Evolutionary conservation across 1,140 invertebrate genomes (phyloP), one percentile per base, ranked within the genome.

Genomic region (Calephelis virginiensis): DNA sequence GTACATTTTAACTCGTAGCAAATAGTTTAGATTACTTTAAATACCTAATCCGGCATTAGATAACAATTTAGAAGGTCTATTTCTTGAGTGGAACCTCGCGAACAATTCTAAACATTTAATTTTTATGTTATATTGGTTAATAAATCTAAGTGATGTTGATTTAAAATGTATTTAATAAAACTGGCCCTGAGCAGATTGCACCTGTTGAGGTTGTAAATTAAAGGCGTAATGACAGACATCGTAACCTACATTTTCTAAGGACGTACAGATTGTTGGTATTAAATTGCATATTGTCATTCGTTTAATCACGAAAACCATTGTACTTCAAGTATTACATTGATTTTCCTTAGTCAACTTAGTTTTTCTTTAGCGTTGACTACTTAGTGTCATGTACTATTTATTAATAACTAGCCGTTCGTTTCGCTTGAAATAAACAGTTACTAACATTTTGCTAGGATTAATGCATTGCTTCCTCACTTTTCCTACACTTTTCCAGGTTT

Each of bases 201-300:
- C 50, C 53, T 59, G 38, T 56, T 69, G 60, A 71, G 67, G 68
- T 65, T 64, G 71, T 74, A 72, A 72, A 75, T 75, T 59, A 69
- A 75, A 75, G 70, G 47, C 67, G 69, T 72, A 70, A 70, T 67
- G 68, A 67, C 69, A 67, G 61, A 65, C 66, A 68, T 65, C 69
- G 68, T 72, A 75, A 75, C 73, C 73, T 70, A 72, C 62, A 74
- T 74, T 71, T 65, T 68, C 53, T 61, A 48, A 69, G 66, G 69
- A 40, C 12, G 56, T 64, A 49, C 40, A 60, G 38, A 60, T 71
- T 63, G 67, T 66, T 66, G 64, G 67, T 69, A 68, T 68, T 61
- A 63, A 64, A 71, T 66, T 71, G 66, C 61, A 68, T 63, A 72
- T 71, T 49, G 48, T 49, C 48, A 49, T 49, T 49, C 48, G 0